phyloP scores from a whole-genome alignment of 2,888 invertebrate species.

The Polydrusus pterygomalis region DNA sequence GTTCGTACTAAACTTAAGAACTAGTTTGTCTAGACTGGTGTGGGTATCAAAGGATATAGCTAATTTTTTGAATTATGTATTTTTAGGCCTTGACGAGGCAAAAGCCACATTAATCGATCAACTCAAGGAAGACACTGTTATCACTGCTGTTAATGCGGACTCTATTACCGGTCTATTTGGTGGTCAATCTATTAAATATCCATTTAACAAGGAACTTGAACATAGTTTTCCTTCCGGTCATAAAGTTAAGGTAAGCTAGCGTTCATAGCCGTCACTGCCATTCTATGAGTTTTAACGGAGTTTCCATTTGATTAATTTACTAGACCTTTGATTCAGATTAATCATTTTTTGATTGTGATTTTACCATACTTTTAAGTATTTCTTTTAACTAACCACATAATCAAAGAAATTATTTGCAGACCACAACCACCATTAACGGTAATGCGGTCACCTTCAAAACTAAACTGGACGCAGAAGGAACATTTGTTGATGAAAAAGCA shows the following conservation, averaged over 20 bases:
- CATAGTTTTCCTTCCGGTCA: constrained; percentile 34
- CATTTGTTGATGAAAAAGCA: constrained; percentile 29
- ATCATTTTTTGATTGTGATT: too few species aligned
- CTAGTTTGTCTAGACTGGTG: too few species aligned
- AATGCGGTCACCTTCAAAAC: constrained; percentile 40
- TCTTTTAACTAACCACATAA: too few species aligned
- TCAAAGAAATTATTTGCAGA: constrained; percentile 34
- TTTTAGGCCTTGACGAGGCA: constrained; percentile 27
- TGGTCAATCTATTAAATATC: constrained; percentile 23
- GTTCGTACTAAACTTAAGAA: too few species aligned
- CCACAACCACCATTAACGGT: constrained; percentile 12
- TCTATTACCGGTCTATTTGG: not conserved
- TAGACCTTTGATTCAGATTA: too few species aligned
- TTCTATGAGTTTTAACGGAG: too few species aligned
- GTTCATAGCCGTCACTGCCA: too few species aligned
- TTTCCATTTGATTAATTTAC: too few species aligned
- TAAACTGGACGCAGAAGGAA: constrained; percentile 20
- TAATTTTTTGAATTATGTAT: not conserved
- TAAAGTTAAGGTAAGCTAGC: constrained; percentile 30
- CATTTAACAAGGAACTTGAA: constrained; percentile 35
- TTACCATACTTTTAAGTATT: too few species aligned
- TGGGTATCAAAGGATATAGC: too few species aligned
- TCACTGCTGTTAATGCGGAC: not conserved
- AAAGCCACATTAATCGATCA: constrained; percentile 9
- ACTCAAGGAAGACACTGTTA: not conserved